Evolutionary conservation across 2,888 invertebrate genomes (phyloP).

Genomic region (Peribatodes rhomboidaria): DNA sequence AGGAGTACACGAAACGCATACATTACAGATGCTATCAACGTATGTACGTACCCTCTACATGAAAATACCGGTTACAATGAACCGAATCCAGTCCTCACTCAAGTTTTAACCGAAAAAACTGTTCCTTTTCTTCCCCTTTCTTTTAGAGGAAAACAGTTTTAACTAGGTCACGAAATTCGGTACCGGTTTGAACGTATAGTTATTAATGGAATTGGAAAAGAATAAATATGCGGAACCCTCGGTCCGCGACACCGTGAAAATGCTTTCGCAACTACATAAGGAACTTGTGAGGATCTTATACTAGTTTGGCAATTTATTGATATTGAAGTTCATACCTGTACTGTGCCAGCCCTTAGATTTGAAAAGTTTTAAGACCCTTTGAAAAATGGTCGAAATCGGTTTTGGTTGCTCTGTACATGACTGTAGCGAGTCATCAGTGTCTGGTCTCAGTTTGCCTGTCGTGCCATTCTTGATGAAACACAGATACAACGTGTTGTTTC

Average conservation of each 20-base stretch:
- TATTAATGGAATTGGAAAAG: slow-evolving; percentile 38
- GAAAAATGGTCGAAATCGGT: not conserved
- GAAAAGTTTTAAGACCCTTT: not conserved
- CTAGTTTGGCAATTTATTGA: slow-evolving; percentile 20
- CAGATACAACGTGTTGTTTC: too few relatives aligned
- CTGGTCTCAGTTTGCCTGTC: too few relatives aligned
- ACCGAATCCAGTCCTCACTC: not conserved
- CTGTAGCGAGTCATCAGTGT: too few relatives aligned
- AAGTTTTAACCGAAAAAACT: slow-evolving; percentile 22
- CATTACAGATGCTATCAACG: too few relatives aligned
- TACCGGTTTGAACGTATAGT: slow-evolving; percentile 20
- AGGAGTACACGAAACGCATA: too few relatives aligned
- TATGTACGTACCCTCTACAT: not conserved
- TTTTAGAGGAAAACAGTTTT: slow-evolving; percentile 32
- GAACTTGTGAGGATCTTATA: slow-evolving; percentile 16
- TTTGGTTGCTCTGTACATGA: too few relatives aligned
- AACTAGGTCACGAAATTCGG: slow-evolving; percentile 30
- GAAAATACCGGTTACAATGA: not conserved
- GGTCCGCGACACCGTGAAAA: slow-evolving; percentile 25
- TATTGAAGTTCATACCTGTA: slow-evolving; percentile 2
- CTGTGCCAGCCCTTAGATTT: not conserved
- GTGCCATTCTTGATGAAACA: too few relatives aligned
- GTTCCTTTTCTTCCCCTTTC: slow-evolving; percentile 21
- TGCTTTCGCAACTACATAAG: slow-evolving; percentile 14
- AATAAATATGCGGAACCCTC: slow-evolving; percentile 29